Conservation (phyloP, 37 sponge, comb jelly and placozoan species). For the Beroe forskalii region DNA sequence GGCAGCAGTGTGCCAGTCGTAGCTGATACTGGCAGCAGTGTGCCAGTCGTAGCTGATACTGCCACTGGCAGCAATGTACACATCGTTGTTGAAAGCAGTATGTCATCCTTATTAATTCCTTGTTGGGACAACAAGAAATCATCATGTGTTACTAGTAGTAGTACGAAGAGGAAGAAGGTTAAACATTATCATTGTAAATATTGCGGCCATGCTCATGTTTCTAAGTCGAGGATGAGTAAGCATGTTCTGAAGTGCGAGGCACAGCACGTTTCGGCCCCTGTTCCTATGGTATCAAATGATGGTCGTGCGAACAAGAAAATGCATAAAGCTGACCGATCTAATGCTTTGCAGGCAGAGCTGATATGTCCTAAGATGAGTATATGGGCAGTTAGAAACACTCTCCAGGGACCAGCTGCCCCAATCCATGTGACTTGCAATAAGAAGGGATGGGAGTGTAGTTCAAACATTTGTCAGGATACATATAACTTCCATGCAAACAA, state of each 20-base stretch:
- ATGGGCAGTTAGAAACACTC: neutral
- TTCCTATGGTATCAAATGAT: neutral
- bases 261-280: neutral
- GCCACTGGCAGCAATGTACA: neutral
- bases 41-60: neutral
- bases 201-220: neutral
- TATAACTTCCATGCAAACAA: neutral
- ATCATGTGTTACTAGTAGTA: too few relatives aligned
- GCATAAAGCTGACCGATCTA: neutral
- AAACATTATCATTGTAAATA: neutral
- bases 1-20: too few relatives aligned
- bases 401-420: too few relatives aligned
- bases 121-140: too few relatives aligned
- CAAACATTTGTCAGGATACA: neutral
- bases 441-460: too few relatives aligned
- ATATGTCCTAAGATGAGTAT: neutral
- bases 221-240: neutral
- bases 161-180: too few relatives aligned
- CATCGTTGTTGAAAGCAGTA: too few relatives aligned
- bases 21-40: too few relatives aligned
- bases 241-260: neutral
- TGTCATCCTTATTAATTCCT: too few relatives aligned
- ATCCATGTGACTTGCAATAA: too few relatives aligned
- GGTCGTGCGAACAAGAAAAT: too few relatives aligned
- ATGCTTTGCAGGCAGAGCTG: neutral